Conservation (phyloP, 2,113 vertebrate species). For the Gymnobelideus leadbeateri region DNA sequence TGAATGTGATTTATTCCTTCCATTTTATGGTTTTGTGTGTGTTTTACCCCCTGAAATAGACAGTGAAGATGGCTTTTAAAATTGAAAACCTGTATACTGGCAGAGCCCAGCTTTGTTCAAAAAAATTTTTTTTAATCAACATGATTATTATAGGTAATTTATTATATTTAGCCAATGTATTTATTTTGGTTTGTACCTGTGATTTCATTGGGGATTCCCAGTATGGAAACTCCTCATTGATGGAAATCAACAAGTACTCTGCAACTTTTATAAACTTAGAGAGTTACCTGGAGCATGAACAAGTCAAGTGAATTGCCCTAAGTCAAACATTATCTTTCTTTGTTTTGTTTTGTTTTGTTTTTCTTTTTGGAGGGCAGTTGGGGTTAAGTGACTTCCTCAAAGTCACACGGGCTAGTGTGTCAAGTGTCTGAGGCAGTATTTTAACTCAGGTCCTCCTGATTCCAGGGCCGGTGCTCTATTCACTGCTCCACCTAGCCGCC, state of each 20-base stretch:
- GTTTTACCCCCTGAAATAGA: neutral
- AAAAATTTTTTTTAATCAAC: neutral
- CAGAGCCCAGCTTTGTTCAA: constrained; percentile 5
- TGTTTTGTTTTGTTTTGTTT: too few relatives aligned
- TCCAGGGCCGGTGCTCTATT: too few relatives aligned
- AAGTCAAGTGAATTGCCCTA: too few relatives aligned
- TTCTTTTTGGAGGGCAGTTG: too few relatives aligned
- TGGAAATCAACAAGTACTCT: neutral
- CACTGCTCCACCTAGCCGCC: too few relatives aligned
- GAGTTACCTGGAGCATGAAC: neutral
- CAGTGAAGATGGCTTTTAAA: constrained; percentile 11
- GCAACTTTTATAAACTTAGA: neutral
- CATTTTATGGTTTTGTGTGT: constrained; percentile 19
- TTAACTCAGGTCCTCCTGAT: too few relatives aligned
- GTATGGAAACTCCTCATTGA: neutral
- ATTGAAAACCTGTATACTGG: neutral
- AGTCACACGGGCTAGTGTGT: too few relatives aligned
- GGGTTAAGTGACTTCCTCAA: too few relatives aligned
- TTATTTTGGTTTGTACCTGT: neutral
- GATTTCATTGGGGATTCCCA: neutral
- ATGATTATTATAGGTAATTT: neutral
- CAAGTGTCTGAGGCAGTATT: too few relatives aligned
- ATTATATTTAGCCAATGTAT: neutral
- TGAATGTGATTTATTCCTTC: constrained; percentile 31
- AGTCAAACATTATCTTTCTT: neutral